phyloP scores from a whole-genome alignment of 2,113 vertebrate genomes.

The Hepsetus odoe region DNA sequence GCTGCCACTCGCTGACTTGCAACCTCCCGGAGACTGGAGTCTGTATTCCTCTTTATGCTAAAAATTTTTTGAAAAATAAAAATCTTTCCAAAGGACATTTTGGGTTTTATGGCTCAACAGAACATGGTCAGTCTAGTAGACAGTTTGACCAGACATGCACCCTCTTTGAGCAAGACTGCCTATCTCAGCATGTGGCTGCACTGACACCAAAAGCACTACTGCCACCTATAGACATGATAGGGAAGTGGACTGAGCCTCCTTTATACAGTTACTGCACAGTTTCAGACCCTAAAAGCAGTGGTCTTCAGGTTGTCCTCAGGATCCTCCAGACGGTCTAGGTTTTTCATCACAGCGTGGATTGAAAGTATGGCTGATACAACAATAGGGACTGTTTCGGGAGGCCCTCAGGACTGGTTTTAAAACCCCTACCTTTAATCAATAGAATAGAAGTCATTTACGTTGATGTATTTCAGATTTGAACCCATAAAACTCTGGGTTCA shows the following conservation, averaged over 20 bases:
- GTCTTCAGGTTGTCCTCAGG: no score
- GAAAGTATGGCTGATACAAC: no score
- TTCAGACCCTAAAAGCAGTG: not conserved
- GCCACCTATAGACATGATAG: conserved; percentile 45
- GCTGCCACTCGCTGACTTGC: not conserved
- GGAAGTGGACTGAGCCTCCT: conserved; percentile 3
- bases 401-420: no score
- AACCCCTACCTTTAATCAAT: no score
- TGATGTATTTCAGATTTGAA: no score
- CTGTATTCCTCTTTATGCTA: conserved; percentile 7
- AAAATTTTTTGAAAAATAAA: not conserved
- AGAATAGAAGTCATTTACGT: no score
- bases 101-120: conserved; percentile 27
- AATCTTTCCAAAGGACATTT: conserved; percentile 27
- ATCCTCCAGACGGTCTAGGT: no score
- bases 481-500: no score
- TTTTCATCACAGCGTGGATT: no score
- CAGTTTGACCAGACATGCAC: conserved; percentile 45
- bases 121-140: conserved; percentile 15
- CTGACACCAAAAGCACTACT: conserved; percentile 51
- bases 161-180: conserved; percentile 42
- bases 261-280: not conserved
- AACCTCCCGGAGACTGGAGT: not conserved
- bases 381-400: no score
- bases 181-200: conserved; percentile 54